Conservation (phyloP, 2,888 invertebrate species). For the Octonoba sinensis region DNA sequence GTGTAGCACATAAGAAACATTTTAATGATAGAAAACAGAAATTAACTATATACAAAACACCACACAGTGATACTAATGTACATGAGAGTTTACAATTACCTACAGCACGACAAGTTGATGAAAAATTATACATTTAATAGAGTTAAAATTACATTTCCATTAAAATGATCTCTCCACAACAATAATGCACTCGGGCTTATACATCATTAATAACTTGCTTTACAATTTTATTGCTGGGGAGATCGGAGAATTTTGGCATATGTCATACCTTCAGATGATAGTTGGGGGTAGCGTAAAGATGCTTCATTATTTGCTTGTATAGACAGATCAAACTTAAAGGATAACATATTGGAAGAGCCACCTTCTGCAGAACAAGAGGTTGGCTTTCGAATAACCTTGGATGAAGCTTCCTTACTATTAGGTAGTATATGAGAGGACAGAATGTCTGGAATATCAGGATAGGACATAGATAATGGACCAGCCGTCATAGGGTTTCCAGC, state of each 20-base stretch:
- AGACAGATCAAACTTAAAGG: conserved; percentile 36
- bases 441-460: conserved; percentile 58
- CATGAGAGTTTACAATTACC: conserved; percentile 44
- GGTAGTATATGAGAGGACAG: conserved; percentile 31
- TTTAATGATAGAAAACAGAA: conserved; percentile 64
- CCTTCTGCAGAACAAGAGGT: conserved; percentile 25
- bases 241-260: conserved; percentile 58
- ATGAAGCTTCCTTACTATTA: conserved; percentile 23
- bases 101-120: conserved; percentile 55
- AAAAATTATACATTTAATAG: conserved; percentile 60
- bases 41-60: conserved; percentile 57
- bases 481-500: conserved; percentile 30
- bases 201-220: conserved; percentile 15
- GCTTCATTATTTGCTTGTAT: conserved; percentile 39
- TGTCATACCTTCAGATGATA: conserved; percentile 59
- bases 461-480: conserved; percentile 54
- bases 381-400: conserved; percentile 54
- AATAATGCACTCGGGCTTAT: conserved; percentile 50
- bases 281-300: conserved; percentile 33
- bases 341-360: not conserved
- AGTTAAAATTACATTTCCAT: conserved; percentile 57
- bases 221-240: conserved; percentile 49
- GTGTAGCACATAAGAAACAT: conserved; percentile 22
- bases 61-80: conserved; percentile 58
- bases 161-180: conserved; percentile 53